These are phyloP conservation scores for Melanerpes aurifrons DNA, from an alignment of 2,113 vertebrate genomes.

Conservation along the genomic window DNA sequence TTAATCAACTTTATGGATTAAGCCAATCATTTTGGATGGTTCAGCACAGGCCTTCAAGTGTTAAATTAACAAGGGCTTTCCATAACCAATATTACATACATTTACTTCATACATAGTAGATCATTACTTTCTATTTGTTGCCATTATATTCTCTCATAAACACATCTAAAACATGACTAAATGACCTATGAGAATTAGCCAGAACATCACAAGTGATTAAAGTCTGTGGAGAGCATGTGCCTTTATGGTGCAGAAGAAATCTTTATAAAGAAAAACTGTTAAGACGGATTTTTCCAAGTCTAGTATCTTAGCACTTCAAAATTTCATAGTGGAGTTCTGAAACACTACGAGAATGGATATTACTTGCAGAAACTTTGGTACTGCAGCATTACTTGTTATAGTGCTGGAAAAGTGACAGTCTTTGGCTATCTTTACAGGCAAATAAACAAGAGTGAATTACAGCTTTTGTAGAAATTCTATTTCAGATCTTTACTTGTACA, in stretches of 20 bases:
- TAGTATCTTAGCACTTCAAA: not conserved
- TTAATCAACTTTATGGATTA: slow-evolving; percentile 4
- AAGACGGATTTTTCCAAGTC: not conserved
- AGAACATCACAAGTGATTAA: not conserved
- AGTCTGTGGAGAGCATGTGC: not conserved
- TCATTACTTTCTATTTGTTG: not conserved
- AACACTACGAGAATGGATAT: not conserved
- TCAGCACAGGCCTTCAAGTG: not conserved
- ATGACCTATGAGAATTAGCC: not conserved
- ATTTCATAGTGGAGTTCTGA: not conserved
- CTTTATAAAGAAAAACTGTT: not conserved
- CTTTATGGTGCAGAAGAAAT: not conserved
- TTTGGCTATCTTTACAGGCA: not conserved
- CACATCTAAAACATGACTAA: not conserved
- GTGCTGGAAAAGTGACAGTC: not conserved
- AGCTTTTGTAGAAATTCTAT: not conserved
- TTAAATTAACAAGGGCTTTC: not conserved
- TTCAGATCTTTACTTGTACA: not conserved
- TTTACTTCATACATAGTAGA: not conserved
- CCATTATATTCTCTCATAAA: not conserved
- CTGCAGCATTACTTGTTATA: not conserved
- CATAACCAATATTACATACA: not conserved
- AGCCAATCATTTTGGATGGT: not conserved
- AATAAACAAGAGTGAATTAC: not conserved
- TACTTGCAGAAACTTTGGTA: not conserved